Percentiles rank a stretch among this genome's conserved stretches.
These are phyloP conservation scores for Agrotis segetum DNA, from an alignment of 2,888 invertebrate species.

Conservation along the genomic window DNA sequence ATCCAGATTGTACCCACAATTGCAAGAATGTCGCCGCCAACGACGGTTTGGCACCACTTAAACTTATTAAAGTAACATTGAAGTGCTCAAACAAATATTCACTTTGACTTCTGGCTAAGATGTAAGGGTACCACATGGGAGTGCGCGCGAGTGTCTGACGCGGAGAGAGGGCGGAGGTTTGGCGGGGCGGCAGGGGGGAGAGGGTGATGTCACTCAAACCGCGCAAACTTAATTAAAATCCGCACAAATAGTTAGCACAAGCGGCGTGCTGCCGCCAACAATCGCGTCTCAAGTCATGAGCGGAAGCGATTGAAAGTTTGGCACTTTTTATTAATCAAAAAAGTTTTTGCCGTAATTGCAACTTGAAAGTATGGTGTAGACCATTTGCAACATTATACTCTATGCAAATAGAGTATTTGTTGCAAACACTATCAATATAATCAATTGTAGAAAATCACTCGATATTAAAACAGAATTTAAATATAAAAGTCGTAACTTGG, in stretches of 20 bases:
- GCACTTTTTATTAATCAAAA: background rate
- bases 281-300: constrained; percentile 1
- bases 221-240: constrained; percentile 74
- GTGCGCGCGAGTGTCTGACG: constrained; percentile 27
- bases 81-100: background rate
- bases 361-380: background rate
- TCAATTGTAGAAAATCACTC: background rate
- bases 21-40: no score
- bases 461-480: no score
- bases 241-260: constrained; percentile 61
- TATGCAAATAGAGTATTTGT: background rate
- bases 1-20: background rate
- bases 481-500: background rate
- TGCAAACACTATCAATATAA: background rate
- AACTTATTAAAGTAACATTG: background rate
- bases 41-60: background rate
- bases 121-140: background rate
- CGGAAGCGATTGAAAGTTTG: constrained; percentile 13
- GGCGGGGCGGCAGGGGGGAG: constrained; percentile 4
- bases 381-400: background rate
- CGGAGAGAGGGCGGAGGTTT: background rate
- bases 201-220: constrained; percentile 61
- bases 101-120: constrained; percentile 11
- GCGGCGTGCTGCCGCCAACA: constrained; percentile 33
- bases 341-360: background rate